Conservation (phyloP, 2,113 vertebrate genomes). For the Odobenus rosmarus region DNA sequence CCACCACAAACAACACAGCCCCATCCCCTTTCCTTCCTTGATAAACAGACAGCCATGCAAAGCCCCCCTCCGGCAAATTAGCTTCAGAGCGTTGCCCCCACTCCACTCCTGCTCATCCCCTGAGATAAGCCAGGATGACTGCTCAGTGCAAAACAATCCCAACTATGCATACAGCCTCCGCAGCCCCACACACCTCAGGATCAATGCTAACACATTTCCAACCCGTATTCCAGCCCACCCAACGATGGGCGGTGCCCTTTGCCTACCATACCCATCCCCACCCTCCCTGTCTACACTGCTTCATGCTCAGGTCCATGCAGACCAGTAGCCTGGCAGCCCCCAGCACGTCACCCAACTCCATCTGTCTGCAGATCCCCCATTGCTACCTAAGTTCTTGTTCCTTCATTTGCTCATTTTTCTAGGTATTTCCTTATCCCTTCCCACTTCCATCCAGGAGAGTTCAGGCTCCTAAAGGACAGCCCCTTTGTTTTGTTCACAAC, state of each 20-base stretch:
- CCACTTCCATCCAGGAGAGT: background rate
- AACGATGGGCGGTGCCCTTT: rapidly evolving
- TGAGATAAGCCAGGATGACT: background rate
- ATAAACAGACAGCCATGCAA: background rate
- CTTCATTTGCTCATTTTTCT: background rate
- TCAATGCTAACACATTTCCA: background rate
- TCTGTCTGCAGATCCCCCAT: background rate
- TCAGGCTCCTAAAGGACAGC: background rate
- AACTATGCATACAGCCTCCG: too few species aligned
- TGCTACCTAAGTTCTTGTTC: too few species aligned
- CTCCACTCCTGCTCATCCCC: background rate
- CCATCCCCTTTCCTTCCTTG: background rate
- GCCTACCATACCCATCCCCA: rapidly evolving
- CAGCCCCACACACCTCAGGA: background rate
- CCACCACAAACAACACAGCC: background rate
- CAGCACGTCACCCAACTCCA: rapidly evolving
- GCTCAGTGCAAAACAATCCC: background rate
- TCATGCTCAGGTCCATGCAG: background rate
- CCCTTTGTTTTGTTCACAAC: background rate
- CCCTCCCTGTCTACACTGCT: background rate
- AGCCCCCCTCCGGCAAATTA: background rate
- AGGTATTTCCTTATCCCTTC: background rate
- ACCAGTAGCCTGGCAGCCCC: background rate
- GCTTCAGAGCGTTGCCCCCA: background rate
- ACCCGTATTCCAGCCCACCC: too few species aligned